Evolutionary conservation across 2,113 vertebrate genomes (phyloP), one percentile per base, ranked within the genome.

Genomic region (Ceyx melanurus): DNA sequence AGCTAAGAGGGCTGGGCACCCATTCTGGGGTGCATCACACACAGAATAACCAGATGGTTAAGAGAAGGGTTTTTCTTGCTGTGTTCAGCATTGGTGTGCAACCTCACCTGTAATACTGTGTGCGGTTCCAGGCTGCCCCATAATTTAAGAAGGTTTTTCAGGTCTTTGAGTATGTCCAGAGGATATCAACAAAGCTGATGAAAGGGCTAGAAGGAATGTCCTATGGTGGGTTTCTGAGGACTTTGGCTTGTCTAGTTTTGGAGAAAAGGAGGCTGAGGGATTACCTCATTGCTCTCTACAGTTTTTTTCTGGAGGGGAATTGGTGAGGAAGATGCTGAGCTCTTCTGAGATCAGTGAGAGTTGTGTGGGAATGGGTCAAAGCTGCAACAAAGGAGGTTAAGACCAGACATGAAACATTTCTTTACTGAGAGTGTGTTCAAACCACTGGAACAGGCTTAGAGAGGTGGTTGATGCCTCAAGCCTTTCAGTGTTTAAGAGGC

Each of bases 11-110:
- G 37, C 14, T 53, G 6, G 20, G 37, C 14, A 40, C 1, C 1
- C 3, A 9, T 26, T 10, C 37, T 33, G 25, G 26, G 15, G 9
- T 54, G 26, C 22, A 9, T 62, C 20, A 35, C 56, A 19, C 31
- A 37, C 35, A 15, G 19, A 2, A 14, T 26, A 20, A 54, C 4
- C 14, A 62, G 14, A 13, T 1, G 1, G 3, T 77, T 43, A 54
- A 35, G 45, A 43, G 15, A 23, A 10, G 3, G 5, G 6, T 13
- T 67, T 23, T 9, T 22, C 25, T 46, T 8, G 1, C 37, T 16
- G 8, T 17, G 4, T 29, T 37, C 33, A 56, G 26, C 10, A 3
- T 5, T 61, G 5, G 2, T n/a, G 2, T n/a, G 22, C 1, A 0
- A 45, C n/a, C 29, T 87, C 29, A 23, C 42, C 10, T 37, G 13